Percentiles rank a stretch among this genome's conserved stretches.
Evolutionary conservation across 2,797 vertebrate genomes (phyloP).

Genomic region (Pipistrellus pipistrellus): DNA sequence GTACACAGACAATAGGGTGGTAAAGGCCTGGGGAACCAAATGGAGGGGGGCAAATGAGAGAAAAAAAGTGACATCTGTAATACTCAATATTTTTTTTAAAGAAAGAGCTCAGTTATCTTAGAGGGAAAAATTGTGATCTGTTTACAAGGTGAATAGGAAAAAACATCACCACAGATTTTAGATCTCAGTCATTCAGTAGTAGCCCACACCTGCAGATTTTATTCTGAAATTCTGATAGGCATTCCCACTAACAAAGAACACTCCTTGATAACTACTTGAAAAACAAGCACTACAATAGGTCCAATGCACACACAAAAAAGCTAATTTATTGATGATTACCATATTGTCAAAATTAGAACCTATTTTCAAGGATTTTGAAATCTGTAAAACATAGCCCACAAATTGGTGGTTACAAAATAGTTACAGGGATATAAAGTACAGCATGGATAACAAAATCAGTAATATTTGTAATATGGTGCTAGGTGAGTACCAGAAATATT

Average conservation of each 20-base stretch:
- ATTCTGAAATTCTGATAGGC: slow-evolving; percentile 4
- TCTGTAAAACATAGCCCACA: background rate
- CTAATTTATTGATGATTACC: background rate
- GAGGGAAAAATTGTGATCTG: background rate
- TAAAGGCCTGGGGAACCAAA: too few species aligned
- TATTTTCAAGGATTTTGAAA: background rate
- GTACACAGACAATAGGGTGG: too few species aligned
- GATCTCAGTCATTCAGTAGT: background rate
- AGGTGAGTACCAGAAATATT: background rate
- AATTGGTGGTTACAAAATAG: background rate
- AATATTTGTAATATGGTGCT: background rate
- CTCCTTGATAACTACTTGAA: background rate
- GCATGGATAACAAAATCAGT: background rate
- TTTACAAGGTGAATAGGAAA: background rate
- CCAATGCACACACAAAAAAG: background rate
- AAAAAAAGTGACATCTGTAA: too few species aligned
- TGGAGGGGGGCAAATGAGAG: too few species aligned
- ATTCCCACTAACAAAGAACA: background rate
- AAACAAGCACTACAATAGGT: background rate
- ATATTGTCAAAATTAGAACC: slow-evolving; percentile 3
- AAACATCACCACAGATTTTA: background rate
- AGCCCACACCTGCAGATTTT: background rate
- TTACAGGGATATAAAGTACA: background rate
- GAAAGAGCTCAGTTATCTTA: background rate
- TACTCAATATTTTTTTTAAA: background rate